phyloP scores from a whole-genome alignment of 2,888 invertebrate genomes.

The Cephalotes varians region DNA sequence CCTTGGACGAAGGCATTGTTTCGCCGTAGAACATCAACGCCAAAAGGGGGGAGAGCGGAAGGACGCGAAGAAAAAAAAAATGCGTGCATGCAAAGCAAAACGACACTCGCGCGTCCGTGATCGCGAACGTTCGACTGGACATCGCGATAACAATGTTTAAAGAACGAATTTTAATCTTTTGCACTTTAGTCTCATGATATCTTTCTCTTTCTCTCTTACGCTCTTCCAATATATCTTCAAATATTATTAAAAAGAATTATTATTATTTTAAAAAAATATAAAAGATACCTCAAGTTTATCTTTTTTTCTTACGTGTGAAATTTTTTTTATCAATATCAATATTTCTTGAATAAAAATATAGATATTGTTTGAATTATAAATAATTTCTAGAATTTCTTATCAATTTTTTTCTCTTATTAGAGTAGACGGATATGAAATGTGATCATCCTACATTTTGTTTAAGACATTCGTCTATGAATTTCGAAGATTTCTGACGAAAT shows the following conservation, averaged over 20 bases:
- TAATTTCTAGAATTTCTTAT: not conserved
- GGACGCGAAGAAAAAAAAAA: not conserved
- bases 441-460: not conserved
- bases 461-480: not conserved
- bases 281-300: not conserved
- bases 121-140: not conserved
- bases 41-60: conserved; percentile 5
- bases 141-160: not conserved
- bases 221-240: not conserved
- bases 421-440: not conserved
- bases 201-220: no score
- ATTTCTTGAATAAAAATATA: not conserved
- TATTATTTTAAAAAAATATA: not conserved
- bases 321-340: not conserved
- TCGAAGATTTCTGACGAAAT: conserved; percentile 13
- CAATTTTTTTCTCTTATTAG: not conserved
- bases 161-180: not conserved
- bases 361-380: not conserved
- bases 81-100: conserved; percentile 16
- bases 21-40: conserved; percentile 44
- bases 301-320: not conserved
- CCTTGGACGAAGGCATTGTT: conserved; percentile 69
- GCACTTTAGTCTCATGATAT: not conserved
- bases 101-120: conserved; percentile 6
- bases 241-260: not conserved